A percentile compares a stretch with the other conserved stretches of the same genome.
These are phyloP conservation scores for Pangasius djambal DNA, from an alignment of 2,797 vertebrate genomes.

Conservation along the genomic window DNA sequence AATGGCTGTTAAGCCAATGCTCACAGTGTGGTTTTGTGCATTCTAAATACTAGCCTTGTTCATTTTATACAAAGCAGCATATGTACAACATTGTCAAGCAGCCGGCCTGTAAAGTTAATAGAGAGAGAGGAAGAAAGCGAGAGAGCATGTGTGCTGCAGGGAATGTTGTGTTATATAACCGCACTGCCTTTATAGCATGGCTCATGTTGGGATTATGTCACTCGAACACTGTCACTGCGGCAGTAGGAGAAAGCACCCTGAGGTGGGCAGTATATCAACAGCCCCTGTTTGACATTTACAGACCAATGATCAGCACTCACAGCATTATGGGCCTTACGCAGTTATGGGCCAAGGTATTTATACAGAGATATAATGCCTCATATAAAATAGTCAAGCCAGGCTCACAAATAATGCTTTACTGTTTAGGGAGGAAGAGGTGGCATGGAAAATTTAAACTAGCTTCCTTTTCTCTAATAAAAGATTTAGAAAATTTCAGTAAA, in stretches of 20 bases:
- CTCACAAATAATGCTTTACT: constrained; percentile 58
- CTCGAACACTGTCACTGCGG: constrained; percentile 71
- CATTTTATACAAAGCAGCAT: constrained; percentile 7
- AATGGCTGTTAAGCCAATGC: background rate
- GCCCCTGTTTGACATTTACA: constrained; percentile 77
- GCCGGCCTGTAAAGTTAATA: constrained; percentile 28
- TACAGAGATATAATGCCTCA: constrained; percentile 74
- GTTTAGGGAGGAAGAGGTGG: constrained; percentile 49
- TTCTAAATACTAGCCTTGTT: constrained; percentile 17
- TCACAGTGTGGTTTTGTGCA: background rate
- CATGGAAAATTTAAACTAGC: constrained; percentile 48
- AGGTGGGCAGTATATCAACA: constrained; percentile 72
- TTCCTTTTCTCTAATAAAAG: background rate
- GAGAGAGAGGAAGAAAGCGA: constrained; percentile 5
- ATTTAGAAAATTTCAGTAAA: background rate
- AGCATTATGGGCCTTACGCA: constrained; percentile 60
- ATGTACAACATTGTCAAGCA: constrained; percentile 23
- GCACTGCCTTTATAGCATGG: constrained; percentile 62
- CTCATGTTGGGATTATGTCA: constrained; percentile 74
- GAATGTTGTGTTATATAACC: constrained; percentile 44
- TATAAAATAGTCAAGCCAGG: constrained; percentile 70
- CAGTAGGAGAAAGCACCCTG: constrained; percentile 67
- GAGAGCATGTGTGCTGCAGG: constrained; percentile 30
- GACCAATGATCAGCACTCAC: constrained; percentile 55
- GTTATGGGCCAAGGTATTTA: constrained; percentile 72